Base-by-base conservation (phyloP, 2,797 vertebrate species). In the Spizella passerina region DNA sequence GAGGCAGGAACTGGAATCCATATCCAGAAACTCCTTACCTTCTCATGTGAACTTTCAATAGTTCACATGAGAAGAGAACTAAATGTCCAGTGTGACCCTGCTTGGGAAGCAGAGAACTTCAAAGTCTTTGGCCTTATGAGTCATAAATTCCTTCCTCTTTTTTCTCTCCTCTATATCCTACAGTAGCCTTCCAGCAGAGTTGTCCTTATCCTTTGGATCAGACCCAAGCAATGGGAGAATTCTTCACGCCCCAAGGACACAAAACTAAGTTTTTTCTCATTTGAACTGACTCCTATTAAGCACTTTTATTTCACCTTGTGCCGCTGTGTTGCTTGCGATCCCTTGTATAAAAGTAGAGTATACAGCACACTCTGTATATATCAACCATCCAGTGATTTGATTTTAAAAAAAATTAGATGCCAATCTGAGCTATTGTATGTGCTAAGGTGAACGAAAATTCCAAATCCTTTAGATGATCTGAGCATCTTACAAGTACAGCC, bases 71-170 rank as follows among this genome's bases (percentile, higher is more conserved):
- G 47, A 43, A 82, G 14, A 63, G 26, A 86, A 76, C 50, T 47
- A 63, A 70, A 32, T 56, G 65, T 49, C 29, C 70, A 76, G 21
- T 12, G 19, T 34, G 52, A 77, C 24, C 26, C 22, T 75, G 19
- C 10, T 53, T n/a, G 50, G 53, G 46, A 92, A 71, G 22, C 3
- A 60, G 26, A 56, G 26, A 81, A 71, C n/a, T 71, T 46, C 46
- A 68, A 56, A 91, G 44, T 46, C 60, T 89, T 92, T n/a, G 57
- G 39, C n/a, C 14, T 77, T 38, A 32, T 65, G 65, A 93, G 44
- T 68, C 88, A 92, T 61, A 47, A 79, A 69, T 55, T 61, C 50
- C 46, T 50, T 30, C 6, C 11, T 61, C n/a, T 49, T 56, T 77
- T 65, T 56, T 23, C 1, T 3, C 12, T 9, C 10, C 18, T 39